Evolutionary conservation across 2,888 invertebrate genomes (phyloP), one percentile per base, ranked within the genome.

Genomic region (Timema podura): DNA sequence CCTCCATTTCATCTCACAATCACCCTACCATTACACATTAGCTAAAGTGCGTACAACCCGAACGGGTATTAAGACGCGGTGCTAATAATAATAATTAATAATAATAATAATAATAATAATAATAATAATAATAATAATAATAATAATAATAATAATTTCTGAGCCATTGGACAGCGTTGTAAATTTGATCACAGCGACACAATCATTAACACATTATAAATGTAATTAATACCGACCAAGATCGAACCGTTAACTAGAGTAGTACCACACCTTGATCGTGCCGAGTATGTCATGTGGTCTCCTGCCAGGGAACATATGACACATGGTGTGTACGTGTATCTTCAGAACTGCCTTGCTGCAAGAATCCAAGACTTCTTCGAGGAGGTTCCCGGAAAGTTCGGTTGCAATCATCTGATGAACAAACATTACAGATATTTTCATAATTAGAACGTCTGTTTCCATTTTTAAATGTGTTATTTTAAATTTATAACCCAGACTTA

Each of bases 281-380:
- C 48, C 30, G 2, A 68, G 6, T 2, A 68, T 13, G 3, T 68
- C 59, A 5, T 68, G 68, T 10, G 68, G 59, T 30, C 68, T 10
- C 7, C 44, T 44, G 2, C 48, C 47, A n/a, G 68, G 68, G 47
- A 61, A 68, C 0, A 68, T 16, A 48, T 59, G 57, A 0, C 16
- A 10, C n/a, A 68, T 48, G 9, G 59, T 48, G 47, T 68, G 59
- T 11, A 57, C 68, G 47, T 68, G 68, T 1, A 61, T 44, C 44
- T 68, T 61, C 6, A 68, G 48, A 46, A 68, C 48, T 30, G 59
- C 16, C 7, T 59, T 68, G 59, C 68, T 68, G 68, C 68, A 68
- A 15, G n/a, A 16, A 10, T 68, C 68, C n/a, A 68, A 30, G 2
- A 68, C 68, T 15, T 68, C 51, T 7, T 68, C 61, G 13, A 68